Evolutionary conservation across 2,797 vertebrate species (phyloP), one percentile per base, ranked within the genome.

Genomic region (Melanotaenia parkinsoni): DNA sequence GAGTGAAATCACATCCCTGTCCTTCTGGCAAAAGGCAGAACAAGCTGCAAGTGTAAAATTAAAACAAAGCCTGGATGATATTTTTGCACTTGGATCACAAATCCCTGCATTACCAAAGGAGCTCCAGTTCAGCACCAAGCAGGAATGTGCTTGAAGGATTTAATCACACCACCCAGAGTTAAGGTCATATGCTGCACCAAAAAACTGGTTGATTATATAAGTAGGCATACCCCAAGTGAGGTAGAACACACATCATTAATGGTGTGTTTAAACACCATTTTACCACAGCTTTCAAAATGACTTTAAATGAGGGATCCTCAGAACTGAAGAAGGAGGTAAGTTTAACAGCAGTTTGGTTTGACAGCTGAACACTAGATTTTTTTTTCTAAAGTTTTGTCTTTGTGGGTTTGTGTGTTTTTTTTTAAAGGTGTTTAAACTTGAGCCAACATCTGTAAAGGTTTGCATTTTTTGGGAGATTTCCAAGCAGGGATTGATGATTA

Each of bases 171-270:
- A 32, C 64, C 26, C 14, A 12, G n/a, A 51, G 62, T 60, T 66
- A 8, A 53, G 72, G 71, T 91, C 86, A 89, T 79, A 78, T 67
- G 83, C 78, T 84, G 76, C 83, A 87, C 86, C 79, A 86, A 67
- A 61, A 56, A 76, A 56, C 22, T 59, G 50, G 35, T 57, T 54
- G 26, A 43, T 75, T 80, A 72, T 74, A 20, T 35, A 65, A 76
- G 3, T 8, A 56, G 35, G 50, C 30, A 51, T 4, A 14, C 37
- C 40, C 35, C 3, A 1, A 20, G 62, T 65, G 33, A 70, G 69
- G 70, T 51, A 60, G 67, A 75, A 71, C 62, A 79, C 72, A 58
- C 51, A 63, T 82, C 63, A 65, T 30, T 40, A 58, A 70, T 37
- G 35, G 13, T 72, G 74, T 16, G 32, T 54, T 70, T 43, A 65